phyloP scores from a whole-genome alignment of 2,888 invertebrate species.

The Pristionchus fissidentatus region DNA sequence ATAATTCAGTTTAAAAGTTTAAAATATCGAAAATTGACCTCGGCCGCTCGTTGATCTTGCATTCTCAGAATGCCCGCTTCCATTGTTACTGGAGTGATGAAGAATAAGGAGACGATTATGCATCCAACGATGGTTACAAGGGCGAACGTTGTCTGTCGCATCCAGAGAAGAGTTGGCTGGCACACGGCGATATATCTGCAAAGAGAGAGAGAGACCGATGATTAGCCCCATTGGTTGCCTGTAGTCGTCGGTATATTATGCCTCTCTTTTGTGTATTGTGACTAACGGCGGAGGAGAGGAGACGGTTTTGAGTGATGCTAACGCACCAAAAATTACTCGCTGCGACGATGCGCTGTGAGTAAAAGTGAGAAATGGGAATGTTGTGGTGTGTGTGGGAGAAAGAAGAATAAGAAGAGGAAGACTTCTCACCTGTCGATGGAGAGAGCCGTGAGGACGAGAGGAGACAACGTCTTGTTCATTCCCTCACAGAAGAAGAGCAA shows the following conservation, averaged over 20 bases:
- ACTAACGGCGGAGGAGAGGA: neutral
- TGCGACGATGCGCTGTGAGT: too few species aligned
- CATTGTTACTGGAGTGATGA: conserved; percentile 68
- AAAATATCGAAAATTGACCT: conserved; percentile 47
- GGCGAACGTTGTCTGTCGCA: conserved; percentile 70
- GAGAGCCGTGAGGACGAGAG: conserved; percentile 71
- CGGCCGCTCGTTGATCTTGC: conserved; percentile 15
- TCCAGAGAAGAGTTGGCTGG: conserved; percentile 69
- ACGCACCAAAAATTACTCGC: too few species aligned
- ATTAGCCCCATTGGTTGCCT: neutral
- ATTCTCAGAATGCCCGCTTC: conserved; percentile 50
- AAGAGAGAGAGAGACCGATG: neutral
- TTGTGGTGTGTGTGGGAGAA: too few species aligned
- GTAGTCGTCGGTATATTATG: neutral
- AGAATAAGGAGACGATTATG: conserved; percentile 63
- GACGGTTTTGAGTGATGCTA: neutral
- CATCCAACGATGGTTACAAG: conserved; percentile 62
- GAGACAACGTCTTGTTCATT: conserved; percentile 72
- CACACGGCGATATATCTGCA: conserved; percentile 56
- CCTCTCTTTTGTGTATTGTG: neutral
- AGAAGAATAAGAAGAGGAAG: neutral
- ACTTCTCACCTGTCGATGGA: conserved; percentile 66
- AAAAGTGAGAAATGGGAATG: too few species aligned
- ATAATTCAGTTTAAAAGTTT: neutral
- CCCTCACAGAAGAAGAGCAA: conserved; percentile 69